Percentiles rank a stretch among this genome's conserved stretches.
Conservation (phyloP, 2,797 vertebrate genomes). For the Balearica regulorum region DNA sequence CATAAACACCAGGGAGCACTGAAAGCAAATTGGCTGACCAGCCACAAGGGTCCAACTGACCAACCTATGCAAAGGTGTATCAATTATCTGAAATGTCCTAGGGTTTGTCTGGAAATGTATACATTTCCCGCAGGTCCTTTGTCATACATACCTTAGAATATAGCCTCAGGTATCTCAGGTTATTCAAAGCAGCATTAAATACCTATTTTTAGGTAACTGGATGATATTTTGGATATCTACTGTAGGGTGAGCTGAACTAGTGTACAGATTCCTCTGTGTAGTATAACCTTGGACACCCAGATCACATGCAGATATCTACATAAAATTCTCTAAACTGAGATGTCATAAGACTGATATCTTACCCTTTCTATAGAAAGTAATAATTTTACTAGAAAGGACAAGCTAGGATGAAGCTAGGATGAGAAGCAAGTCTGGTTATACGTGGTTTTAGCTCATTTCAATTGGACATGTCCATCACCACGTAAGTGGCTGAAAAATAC, state of each 20-base stretch:
- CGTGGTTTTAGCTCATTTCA: neutral
- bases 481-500: neutral
- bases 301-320: neutral
- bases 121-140: neutral
- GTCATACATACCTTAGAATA: neutral
- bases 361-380: neutral
- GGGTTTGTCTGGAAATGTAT: neutral
- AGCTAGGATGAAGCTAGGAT: neutral
- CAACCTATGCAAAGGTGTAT: neutral
- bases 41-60: neutral
- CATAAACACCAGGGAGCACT: fast-evolving
- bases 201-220: neutral
- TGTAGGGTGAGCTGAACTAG: neutral
- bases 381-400: neutral
- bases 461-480: neutral
- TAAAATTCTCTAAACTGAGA: neutral
- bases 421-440: neutral
- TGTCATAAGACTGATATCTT: neutral
- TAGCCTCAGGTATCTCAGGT: neutral
- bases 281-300: neutral
- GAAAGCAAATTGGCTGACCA: neutral
- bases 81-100: neutral
- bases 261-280: neutral
- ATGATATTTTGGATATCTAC: neutral
- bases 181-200: neutral